phyloP scores from a whole-genome alignment of 2,888 invertebrate genomes.

The Orthosia gracilis region DNA sequence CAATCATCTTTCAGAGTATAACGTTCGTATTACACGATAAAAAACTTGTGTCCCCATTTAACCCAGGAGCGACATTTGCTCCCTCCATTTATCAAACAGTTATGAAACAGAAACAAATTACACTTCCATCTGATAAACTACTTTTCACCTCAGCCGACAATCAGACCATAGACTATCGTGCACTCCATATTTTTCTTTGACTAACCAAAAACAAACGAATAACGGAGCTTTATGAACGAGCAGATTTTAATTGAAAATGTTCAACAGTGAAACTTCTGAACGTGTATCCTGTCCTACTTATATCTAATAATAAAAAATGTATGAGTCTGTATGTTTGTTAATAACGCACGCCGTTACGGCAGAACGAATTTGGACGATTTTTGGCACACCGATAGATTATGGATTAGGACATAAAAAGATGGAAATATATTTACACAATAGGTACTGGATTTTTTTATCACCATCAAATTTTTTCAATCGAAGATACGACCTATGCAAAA shows the following conservation, averaged over 20 bases:
- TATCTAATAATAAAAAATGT: not conserved
- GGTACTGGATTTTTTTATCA: too few species aligned
- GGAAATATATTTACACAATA: too few species aligned
- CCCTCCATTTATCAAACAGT: slow-evolving; percentile 33
- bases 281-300: not conserved
- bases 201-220: slow-evolving; percentile 43
- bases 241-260: slow-evolving; percentile 59
- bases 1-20: not conserved
- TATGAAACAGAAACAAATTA: slow-evolving; percentile 46
- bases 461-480: too few species aligned
- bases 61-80: not conserved
- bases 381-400: not conserved
- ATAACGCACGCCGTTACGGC: not conserved
- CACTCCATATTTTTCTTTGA: slow-evolving; percentile 45
- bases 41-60: slow-evolving; percentile 3
- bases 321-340: not conserved
- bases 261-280: slow-evolving; percentile 35
- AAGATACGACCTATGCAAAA: too few species aligned
- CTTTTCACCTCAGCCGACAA: slow-evolving; percentile 17
- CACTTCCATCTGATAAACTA: slow-evolving; percentile 29
- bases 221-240: slow-evolving; percentile 14
- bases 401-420: not conserved
- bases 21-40: not conserved
- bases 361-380: not conserved
- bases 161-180: slow-evolving; percentile 15